Conservation (phyloP, 1,140 invertebrate species). For the Berghia stephanieae region DNA sequence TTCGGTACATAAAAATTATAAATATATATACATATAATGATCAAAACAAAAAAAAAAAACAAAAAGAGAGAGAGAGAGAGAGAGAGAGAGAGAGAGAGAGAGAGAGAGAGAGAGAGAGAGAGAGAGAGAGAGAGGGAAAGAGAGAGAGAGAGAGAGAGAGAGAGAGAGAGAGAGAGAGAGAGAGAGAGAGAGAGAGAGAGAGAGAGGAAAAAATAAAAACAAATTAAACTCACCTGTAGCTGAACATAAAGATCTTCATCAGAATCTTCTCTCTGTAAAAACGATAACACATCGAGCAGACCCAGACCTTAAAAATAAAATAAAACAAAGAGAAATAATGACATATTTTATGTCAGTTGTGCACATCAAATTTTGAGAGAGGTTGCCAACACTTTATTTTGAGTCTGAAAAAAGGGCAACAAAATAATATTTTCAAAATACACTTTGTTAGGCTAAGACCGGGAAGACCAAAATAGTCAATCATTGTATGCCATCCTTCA, state of each 20-base stretch:
- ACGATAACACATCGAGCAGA: conserved; percentile 47
- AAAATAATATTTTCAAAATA: no score
- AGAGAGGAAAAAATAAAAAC: neutral
- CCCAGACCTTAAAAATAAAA: conserved; percentile 40
- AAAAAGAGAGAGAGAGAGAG: conserved; percentile 4
- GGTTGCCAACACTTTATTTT: neutral
- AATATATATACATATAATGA: neutral
- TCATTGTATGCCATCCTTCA: no score
- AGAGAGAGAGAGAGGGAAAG: conserved; percentile 14
- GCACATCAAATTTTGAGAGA: neutral
- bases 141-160: conserved; percentile 18
- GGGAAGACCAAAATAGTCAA: no score
- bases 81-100: conserved; percentile 10
- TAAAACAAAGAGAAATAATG: neutral
- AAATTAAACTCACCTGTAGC: conserved; percentile 41
- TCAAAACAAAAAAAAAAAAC: neutral
- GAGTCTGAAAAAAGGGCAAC: no score
- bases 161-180: conserved; percentile 15
- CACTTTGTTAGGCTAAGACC: no score
- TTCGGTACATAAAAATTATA: no score
- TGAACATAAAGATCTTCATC: conserved; percentile 54
- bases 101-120: conserved; percentile 18
- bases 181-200: neutral
- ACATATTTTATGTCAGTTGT: no score
- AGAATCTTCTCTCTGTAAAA: conserved; percentile 50